Evolutionary conservation across 2,888 invertebrate species (phyloP).

Genomic region (Apodemia zela): DNA sequence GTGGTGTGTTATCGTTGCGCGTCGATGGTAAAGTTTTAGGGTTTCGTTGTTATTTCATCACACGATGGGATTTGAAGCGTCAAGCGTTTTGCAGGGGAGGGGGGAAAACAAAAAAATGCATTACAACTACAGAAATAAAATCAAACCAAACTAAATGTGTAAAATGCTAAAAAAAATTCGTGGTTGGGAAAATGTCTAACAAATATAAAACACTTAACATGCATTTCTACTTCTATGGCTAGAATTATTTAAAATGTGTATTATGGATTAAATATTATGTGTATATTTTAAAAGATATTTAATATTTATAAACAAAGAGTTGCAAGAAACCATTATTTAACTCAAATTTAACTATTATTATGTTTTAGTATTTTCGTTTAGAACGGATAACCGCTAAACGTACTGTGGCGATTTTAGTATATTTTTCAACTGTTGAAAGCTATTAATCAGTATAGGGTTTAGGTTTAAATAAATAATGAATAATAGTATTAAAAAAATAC

Average conservation of each 20-base stretch:
- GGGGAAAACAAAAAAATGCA: conserved; percentile 78
- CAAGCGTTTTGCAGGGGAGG: conserved; percentile 74
- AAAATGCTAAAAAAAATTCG: conserved; percentile 37
- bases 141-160: conserved; percentile 35
- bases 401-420: no score
- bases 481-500: no score
- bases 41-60: conserved; percentile 62
- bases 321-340: no score
- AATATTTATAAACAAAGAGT: not conserved
- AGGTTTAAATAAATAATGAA: no score
- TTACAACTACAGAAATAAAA: conserved; percentile 78
- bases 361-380: no score
- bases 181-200: conserved; percentile 81
- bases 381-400: no score
- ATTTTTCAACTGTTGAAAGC: no score
- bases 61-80: conserved; percentile 76
- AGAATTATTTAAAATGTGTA: conserved; percentile 25
- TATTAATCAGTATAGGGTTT: no score
- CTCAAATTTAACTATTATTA: no score
- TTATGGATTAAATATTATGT: conserved; percentile 43
- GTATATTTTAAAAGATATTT: conserved; percentile 7
- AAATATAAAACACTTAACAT: conserved; percentile 51
- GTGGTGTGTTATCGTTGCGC: conserved; percentile 27
- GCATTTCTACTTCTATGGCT: conserved; percentile 75
- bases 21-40: conserved; percentile 38